Conservation (phyloP, 1,140 invertebrate genomes). For the Goniozus legneri region DNA sequence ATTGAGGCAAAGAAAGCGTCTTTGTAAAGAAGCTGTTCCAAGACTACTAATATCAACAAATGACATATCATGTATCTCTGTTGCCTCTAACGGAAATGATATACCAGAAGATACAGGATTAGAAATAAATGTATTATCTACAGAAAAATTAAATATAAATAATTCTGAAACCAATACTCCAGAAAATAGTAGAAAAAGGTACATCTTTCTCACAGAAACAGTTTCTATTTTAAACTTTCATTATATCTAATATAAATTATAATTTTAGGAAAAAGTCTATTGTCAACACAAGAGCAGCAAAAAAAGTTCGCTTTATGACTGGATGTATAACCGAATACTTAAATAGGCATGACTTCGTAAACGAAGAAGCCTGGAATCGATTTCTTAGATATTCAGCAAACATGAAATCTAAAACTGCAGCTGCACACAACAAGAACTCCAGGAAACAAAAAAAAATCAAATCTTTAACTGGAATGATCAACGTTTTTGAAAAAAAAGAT, state of each 20-base stretch:
- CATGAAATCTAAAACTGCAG: background rate
- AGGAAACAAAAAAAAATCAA: background rate
- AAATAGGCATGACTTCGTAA: background rate
- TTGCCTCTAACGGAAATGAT: too few relatives aligned
- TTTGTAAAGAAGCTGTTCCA: background rate
- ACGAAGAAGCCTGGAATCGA: background rate
- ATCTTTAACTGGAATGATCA: background rate
- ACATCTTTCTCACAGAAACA: too few relatives aligned
- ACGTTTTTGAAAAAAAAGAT: background rate
- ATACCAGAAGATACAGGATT: too few relatives aligned
- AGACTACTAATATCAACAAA: background rate
- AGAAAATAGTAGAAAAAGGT: too few relatives aligned
- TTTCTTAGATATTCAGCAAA: background rate
- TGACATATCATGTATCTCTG: too few relatives aligned
- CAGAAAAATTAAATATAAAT: too few relatives aligned
- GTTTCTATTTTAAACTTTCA: too few relatives aligned
- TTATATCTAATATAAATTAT: background rate
- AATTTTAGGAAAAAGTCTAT: background rate
- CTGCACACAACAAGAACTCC: background rate
- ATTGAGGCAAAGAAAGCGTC: background rate
- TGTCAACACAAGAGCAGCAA: background rate
- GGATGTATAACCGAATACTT: background rate
- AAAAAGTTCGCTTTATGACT: background rate
- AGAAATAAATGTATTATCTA: too few relatives aligned
- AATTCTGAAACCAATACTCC: too few relatives aligned